Evolutionary conservation across 1,140 invertebrate species (phyloP).

Genomic region (Ladona fulva): DNA sequence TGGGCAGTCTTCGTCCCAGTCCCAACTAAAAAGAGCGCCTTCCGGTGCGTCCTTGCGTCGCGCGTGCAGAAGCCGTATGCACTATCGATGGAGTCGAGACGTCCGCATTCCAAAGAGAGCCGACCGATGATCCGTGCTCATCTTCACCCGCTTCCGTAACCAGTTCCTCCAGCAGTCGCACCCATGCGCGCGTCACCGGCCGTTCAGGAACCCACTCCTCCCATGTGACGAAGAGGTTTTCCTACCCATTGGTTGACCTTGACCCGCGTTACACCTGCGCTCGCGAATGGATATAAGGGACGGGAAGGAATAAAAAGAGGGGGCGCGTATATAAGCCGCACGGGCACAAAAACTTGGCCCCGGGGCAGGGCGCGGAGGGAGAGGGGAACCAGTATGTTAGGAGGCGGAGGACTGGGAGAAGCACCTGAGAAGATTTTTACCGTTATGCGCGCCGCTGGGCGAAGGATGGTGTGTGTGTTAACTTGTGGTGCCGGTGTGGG

Average conservation of each 20-base stretch:
- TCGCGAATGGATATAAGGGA: neutral
- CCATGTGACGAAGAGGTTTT: neutral
- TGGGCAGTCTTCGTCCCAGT: no score
- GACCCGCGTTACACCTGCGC: neutral
- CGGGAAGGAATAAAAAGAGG: neutral
- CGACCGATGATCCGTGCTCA: neutral
- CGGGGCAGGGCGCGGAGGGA: no score
- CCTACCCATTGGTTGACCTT: constrained; percentile 2
- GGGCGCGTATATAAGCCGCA: neutral
- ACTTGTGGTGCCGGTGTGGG: no score
- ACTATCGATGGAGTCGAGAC: neutral
- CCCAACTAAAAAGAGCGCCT: no score
- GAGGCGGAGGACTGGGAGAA: no score
- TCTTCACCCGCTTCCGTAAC: neutral
- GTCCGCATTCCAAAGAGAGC: neutral
- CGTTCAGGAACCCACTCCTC: neutral
- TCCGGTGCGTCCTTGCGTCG: no score
- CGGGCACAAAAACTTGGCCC: no score
- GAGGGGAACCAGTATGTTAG: no score
- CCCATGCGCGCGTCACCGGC: neutral
- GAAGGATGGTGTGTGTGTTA: no score
- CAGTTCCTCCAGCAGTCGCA: neutral
- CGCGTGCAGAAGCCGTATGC: no score
- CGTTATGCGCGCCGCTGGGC: no score
- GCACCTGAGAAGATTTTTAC: no score